phyloP scores from a whole-genome alignment of 2,113 vertebrate genomes.

The Choloepus hoffmanni region DNA sequence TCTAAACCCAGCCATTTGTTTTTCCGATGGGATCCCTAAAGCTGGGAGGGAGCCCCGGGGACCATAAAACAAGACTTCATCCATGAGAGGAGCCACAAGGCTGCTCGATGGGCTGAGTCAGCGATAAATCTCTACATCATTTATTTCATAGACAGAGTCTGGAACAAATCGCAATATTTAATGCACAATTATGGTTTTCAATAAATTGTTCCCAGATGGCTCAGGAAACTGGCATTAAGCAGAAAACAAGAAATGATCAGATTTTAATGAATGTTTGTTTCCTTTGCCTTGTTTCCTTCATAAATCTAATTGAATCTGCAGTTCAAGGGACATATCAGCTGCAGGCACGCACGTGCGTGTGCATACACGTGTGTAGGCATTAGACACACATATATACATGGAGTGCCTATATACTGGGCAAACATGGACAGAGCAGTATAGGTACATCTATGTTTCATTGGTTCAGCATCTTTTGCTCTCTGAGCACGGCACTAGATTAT shows the following conservation, averaged over 20 bases:
- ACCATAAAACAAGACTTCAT: rapidly evolving
- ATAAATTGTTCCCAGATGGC: slow-evolving; percentile 73
- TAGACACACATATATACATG: rapidly evolving
- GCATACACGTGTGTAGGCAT: rapidly evolving
- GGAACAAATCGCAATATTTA: slow-evolving; percentile 63
- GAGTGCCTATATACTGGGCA: rapidly evolving
- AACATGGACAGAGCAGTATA: rapidly evolving
- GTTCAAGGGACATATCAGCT: background rate
- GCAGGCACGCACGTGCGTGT: background rate
- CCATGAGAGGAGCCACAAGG: background rate
- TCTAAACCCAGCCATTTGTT: background rate
- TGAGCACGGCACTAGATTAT: rapidly evolving
- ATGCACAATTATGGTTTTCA: slow-evolving; percentile 61
- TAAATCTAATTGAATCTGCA: slow-evolving; percentile 41
- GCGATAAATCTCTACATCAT: background rate
- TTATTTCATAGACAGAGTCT: background rate
- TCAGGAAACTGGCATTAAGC: background rate
- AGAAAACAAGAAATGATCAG: slow-evolving; percentile 62
- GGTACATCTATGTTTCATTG: rapidly evolving
- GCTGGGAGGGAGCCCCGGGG: rapidly evolving
- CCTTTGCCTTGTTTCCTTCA: slow-evolving; percentile 28
- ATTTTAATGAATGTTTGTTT: slow-evolving; percentile 66
- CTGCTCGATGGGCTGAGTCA: background rate
- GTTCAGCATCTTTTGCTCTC: background rate
- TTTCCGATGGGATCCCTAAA: background rate